Conservation (phyloP, 1,140 invertebrate genomes). For the Heliconius congener region DNA sequence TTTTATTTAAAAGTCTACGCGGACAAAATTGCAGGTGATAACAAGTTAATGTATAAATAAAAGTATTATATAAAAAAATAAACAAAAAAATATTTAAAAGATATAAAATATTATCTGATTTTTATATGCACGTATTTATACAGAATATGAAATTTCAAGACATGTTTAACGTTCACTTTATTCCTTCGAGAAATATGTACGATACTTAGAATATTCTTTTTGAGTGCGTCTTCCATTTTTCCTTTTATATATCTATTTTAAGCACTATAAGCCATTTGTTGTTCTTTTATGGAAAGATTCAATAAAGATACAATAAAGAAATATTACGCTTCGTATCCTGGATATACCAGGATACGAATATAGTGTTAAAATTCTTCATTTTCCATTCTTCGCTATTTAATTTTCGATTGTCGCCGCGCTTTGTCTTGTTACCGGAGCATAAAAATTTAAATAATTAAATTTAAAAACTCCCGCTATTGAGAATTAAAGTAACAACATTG, state of each 20-base stretch:
- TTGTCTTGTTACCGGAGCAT: not conserved
- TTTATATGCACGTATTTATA: not conserved
- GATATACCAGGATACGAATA: too few relatives aligned
- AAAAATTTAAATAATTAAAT: not conserved
- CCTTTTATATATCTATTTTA: constrained; percentile 1
- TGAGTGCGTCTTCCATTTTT: constrained; percentile 4
- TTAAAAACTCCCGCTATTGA: not conserved
- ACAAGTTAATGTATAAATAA: too few relatives aligned
- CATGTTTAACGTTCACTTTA: not conserved
- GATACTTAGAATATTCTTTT: not conserved
- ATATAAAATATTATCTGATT: not conserved
- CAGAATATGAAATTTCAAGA: not conserved
- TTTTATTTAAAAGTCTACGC: too few relatives aligned
- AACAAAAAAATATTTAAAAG: not conserved
- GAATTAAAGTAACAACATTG: not conserved
- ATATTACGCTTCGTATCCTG: not conserved
- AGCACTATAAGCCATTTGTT: not conserved
- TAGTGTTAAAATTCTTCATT: not conserved
- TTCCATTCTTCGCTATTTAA: not conserved
- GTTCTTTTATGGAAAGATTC: not conserved
- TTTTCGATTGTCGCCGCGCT: not conserved
- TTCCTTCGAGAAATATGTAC: not conserved
- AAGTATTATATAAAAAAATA: too few relatives aligned
- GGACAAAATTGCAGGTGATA: too few relatives aligned
- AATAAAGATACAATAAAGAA: too few relatives aligned